phyloP scores from a whole-genome alignment of 2,888 invertebrate species.

The Melanophora roralis region DNA sequence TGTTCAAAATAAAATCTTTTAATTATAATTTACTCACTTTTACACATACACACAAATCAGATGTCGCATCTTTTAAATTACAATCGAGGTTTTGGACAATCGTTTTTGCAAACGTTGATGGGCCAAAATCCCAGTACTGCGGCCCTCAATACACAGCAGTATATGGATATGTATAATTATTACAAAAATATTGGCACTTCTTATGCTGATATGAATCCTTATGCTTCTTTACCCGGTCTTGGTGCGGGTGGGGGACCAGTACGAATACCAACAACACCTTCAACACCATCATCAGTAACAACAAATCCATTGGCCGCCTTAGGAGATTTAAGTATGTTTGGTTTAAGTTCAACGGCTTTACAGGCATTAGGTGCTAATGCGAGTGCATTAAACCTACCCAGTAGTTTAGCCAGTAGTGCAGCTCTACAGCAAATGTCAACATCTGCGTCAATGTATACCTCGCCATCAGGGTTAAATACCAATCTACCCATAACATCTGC shows the following conservation, averaged over 20 bases:
- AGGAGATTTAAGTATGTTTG: slow-evolving; percentile 64
- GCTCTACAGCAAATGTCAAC: slow-evolving; percentile 38
- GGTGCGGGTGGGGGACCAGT: slow-evolving; percentile 33
- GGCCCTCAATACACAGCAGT: slow-evolving; percentile 64
- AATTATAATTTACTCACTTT: neutral
- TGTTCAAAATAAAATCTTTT: slow-evolving; percentile 1
- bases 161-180: slow-evolving; percentile 65
- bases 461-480: slow-evolving; percentile 46
- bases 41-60: slow-evolving; percentile 45
- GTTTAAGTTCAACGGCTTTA: slow-evolving; percentile 47
- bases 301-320: slow-evolving; percentile 62
- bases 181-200: slow-evolving; percentile 56
- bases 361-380: slow-evolving; percentile 34
- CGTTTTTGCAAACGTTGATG: slow-evolving; percentile 63
- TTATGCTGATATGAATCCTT: slow-evolving; percentile 63
- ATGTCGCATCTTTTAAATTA: slow-evolving; percentile 69
- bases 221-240: slow-evolving; percentile 47
- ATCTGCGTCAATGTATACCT: slow-evolving; percentile 41
- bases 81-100: slow-evolving; percentile 60
- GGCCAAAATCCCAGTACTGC: slow-evolving; percentile 66
- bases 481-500: slow-evolving; percentile 50
- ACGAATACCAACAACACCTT: slow-evolving; percentile 41
- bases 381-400: slow-evolving; percentile 44
- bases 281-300: slow-evolving; percentile 41
- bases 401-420: slow-evolving; percentile 29